Evolutionary conservation across 1,140 invertebrate genomes (phyloP), one percentile per base, ranked within the genome.

Genomic region (Drosophila kanapiae): DNA sequence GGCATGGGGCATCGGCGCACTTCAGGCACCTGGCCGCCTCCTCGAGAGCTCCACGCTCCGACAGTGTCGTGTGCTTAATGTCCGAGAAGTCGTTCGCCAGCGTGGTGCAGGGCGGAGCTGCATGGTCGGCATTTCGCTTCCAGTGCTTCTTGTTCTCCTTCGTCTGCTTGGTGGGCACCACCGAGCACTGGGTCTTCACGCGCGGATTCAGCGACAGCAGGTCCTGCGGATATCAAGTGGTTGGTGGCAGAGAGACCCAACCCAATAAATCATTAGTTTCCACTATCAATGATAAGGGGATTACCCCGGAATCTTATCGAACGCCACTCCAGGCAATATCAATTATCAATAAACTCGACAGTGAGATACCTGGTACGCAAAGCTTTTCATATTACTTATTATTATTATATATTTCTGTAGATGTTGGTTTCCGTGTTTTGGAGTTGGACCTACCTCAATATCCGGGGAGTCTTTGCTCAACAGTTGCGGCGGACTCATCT

Each of bases 1-100:
- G 99, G 92, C 99, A 99, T 0, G 99, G 99, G 0, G 99, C 98
- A 94, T 99, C 99, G 0, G 97, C 98, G 93, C 99, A 99, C 93
- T 99, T 99, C 9, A 99, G 94, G 92, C 98, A 99, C 59, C 98
- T 94, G 1, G 96, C 95, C 0, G 99, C 98, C 93, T 99, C 99
- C 70, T 94, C 95, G 14, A 99, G 92, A 0, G 99, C 99, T 3
- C 96, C 98, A 9, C 98, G 94, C 93, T 99, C 99, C 82, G 98
- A 98, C 47, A 99, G 87, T 0, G 99, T 99, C 23, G 98, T 99
- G 82, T 98, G 98, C 93, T 99, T 99, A 38, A 99, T 97, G 86
- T 99, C 99, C 75, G 98, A 97, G 93, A 99, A 99, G 93, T 99
- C 97, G 59, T 99, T 98, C 61, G 95, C 94, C 57, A 98, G 93